These are phyloP conservation scores for Palaemon carinicauda DNA, from an alignment of 1,140 invertebrate genomes.

Conservation along the genomic window DNA sequence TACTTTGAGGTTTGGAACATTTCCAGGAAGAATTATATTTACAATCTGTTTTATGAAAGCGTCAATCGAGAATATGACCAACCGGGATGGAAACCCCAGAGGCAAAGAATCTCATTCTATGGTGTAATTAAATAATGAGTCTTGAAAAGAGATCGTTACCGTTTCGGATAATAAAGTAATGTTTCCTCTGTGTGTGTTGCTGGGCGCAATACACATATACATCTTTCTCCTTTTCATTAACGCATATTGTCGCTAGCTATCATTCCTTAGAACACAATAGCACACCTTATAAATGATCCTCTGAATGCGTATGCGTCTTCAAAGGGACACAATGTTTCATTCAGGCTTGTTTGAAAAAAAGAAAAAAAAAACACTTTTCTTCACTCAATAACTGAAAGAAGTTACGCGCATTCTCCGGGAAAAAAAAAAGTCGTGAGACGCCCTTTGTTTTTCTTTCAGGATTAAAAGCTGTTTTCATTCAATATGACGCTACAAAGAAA, in stretches of 20 bases:
- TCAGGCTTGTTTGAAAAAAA: conserved; percentile 25
- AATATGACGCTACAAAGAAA: conserved; percentile 50
- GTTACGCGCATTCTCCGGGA: conserved; percentile 10
- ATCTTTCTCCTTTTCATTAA: not conserved
- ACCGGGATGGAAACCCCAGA: too few species aligned
- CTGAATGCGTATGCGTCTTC: conserved; percentile 30
- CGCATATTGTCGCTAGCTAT: not conserved
- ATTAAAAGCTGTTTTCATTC: conserved; percentile 56
- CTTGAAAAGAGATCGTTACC: too few species aligned
- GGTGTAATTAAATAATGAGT: too few species aligned
- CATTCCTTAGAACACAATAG: conserved; percentile 13
- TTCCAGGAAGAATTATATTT: too few species aligned
- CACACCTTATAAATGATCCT: conserved; percentile 39
- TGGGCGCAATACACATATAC: not conserved
- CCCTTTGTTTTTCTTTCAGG: conserved; percentile 32
- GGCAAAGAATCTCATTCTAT: too few species aligned
- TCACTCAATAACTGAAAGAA: conserved; percentile 49
- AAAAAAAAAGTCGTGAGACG: conserved; percentile 27
- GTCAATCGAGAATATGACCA: too few species aligned
- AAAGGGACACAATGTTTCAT: conserved; percentile 42
- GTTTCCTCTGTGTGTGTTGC: not conserved
- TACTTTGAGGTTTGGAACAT: too few species aligned
- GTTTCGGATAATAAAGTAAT: not conserved
- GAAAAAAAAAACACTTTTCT: conserved; percentile 31
- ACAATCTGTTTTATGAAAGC: too few species aligned